Evolutionary conservation across 2,888 invertebrate species (phyloP), one percentile per base, ranked within the genome.

Genomic region (Brachyptera putata): DNA sequence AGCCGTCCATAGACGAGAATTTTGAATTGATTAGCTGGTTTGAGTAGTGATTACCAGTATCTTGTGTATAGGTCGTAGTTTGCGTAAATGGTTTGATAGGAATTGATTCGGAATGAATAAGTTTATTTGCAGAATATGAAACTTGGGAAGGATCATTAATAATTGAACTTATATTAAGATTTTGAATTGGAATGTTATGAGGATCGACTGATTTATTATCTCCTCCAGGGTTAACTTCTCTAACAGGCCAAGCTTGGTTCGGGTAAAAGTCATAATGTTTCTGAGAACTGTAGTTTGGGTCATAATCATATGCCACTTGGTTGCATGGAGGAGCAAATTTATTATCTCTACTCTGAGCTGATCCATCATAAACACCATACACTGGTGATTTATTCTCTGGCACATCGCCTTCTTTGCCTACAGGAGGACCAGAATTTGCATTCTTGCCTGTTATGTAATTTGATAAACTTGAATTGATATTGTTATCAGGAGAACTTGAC

Each of bases 401-500:
- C n/a, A n/a, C n/a, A n/a, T n/a, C n/a, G n/a, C n/a, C n/a, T n/a
- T n/a, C n/a, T n/a, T n/a, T n/a, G n/a, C n/a, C n/a, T n/a, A n/a
- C n/a, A n/a, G n/a, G n/a, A n/a, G n/a, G n/a, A n/a, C n/a, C n/a
- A n/a, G n/a, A n/a, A n/a, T n/a, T n/a, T n/a, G n/a, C n/a, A n/a
- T n/a, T n/a, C n/a, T n/a, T n/a, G n/a, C n/a, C n/a, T n/a, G n/a
- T n/a, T n/a, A n/a, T n/a, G n/a, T n/a, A n/a, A n/a, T n/a, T n/a
- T n/a, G n/a, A n/a, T n/a, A n/a, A n/a, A n/a, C n/a, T n/a, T n/a
- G n/a, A n/a, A n/a, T n/a, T n/a, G n/a, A 13, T 53, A 9, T 53
- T 53, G n/a, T 34, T 16, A 22, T 46, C 53, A 22, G 25, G 26
- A 24, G 58, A 57, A 24, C 49, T 48, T 53, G 56, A 56, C 41